Conservation (phyloP, 2,888 invertebrate genomes). For the Lordiphosa fenestrarum region DNA sequence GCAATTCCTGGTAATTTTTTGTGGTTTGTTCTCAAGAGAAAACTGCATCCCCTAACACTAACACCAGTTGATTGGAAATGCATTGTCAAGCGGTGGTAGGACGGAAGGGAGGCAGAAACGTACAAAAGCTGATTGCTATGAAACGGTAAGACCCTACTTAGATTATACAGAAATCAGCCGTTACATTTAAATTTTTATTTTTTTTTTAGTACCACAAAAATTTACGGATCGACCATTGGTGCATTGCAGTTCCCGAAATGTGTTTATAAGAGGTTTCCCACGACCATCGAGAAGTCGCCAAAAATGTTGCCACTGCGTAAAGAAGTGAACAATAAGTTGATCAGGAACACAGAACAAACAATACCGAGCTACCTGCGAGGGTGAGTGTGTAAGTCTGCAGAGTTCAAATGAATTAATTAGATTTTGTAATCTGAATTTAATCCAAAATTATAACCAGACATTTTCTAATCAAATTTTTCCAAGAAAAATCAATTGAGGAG, state of each 20-base stretch:
- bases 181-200: neutral
- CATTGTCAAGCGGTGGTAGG: conserved; percentile 2
- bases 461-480: no score
- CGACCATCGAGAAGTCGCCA: conserved; percentile 45
- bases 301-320: conserved; percentile 35
- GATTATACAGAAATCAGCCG: conserved; percentile 2
- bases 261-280: conserved; percentile 44
- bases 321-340: no score
- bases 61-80: conserved; percentile 31
- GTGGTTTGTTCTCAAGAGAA: neutral
- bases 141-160: neutral
- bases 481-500: no score
- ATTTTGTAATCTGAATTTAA: no score
- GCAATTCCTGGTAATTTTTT: neutral
- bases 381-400: no score
- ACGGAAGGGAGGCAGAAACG: no score
- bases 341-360: no score
- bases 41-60: conserved; percentile 12
- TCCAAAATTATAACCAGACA: no score
- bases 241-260: conserved; percentile 41
- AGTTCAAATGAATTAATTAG: no score
- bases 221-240: conserved; percentile 24
- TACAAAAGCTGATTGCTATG: neutral
- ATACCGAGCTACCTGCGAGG: neutral
- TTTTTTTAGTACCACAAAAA: neutral